A percentile compares a stretch with the other conserved stretches of the same genome.
Conservation (phyloP, 2,113 vertebrate genomes). For the Chloropsis hardwickii region DNA sequence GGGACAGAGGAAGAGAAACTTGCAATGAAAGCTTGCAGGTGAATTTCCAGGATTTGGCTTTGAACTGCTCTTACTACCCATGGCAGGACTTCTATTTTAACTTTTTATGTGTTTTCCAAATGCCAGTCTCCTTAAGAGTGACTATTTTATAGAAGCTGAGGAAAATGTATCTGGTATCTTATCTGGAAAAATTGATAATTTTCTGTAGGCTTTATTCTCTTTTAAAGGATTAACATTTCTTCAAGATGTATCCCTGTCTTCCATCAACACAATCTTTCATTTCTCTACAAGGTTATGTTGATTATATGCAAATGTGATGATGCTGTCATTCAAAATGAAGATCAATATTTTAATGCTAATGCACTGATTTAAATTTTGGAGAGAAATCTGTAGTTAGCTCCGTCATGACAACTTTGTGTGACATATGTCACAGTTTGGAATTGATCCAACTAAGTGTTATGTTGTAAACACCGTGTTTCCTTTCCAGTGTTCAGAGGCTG, state of each 20-base stretch:
- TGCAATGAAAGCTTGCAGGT: background rate
- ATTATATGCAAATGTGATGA: background rate
- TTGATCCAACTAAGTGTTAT: background rate
- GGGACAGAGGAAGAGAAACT: background rate
- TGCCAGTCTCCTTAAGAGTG: background rate
- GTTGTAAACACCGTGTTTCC: background rate
- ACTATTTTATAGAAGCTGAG: background rate
- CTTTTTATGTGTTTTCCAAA: background rate
- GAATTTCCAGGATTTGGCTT: background rate
- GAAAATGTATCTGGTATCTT: background rate
- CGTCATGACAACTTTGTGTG: background rate
- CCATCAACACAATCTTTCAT: background rate
- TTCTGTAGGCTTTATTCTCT: background rate
- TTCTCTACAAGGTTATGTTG: background rate
- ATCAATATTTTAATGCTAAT: slow-evolving; percentile 10
- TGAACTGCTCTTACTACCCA: background rate
- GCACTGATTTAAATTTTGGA: background rate
- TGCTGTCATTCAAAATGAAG: slow-evolving; percentile 16
- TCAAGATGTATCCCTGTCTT: background rate
- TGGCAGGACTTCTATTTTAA: background rate
- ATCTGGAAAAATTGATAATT: background rate
- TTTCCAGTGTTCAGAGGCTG: background rate
- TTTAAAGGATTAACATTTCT: background rate
- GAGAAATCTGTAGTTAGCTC: background rate
- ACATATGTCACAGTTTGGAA: slow-evolving; percentile 19